These are phyloP conservation scores for Holothuria scabra DNA, from an alignment of 53 echinoderm and acorn worm species.

Conservation along the genomic window DNA sequence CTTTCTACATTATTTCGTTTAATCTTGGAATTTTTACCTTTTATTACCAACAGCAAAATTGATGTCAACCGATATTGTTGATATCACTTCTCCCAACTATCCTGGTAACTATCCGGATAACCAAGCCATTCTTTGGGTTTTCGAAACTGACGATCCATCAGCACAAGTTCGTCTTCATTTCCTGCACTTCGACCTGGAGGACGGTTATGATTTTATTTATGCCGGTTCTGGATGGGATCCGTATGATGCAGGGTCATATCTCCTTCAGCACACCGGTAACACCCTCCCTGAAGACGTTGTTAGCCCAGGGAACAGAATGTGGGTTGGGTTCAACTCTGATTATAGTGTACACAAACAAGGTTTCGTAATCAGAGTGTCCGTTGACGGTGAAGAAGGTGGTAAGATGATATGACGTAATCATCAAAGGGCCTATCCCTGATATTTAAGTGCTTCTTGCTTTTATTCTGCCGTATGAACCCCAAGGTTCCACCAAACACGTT, in stretches of 20 bases:
- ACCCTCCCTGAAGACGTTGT: slow-evolving; percentile 5
- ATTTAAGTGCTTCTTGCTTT: too few relatives aligned
- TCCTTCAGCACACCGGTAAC: not conserved
- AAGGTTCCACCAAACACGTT: too few relatives aligned
- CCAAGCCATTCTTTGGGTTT: slow-evolving; percentile 8
- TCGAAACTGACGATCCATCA: slow-evolving; percentile 4
- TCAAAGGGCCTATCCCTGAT: too few relatives aligned
- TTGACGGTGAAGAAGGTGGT: slow-evolving; percentile 14
- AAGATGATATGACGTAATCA: not conserved
- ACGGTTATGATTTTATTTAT: slow-evolving; percentile 30
- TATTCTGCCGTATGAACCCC: too few relatives aligned
- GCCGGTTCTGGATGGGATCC: slow-evolving; percentile 38
- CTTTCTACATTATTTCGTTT: too few relatives aligned
- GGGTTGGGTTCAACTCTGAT: slow-evolving; percentile 39
- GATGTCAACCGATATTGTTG: not conserved
- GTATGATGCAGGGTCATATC: not conserved
- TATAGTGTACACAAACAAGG: slow-evolving; percentile 6
- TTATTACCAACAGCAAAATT: too few relatives aligned
- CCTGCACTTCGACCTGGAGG: slow-evolving; percentile 45
- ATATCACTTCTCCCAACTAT: not conserved
- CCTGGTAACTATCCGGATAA: slow-evolving; percentile 36
- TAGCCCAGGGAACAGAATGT: not conserved
- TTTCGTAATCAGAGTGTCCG: slow-evolving; percentile 6
- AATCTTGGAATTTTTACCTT: too few relatives aligned
- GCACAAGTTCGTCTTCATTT: slow-evolving; percentile 35